Evolutionary conservation across 2,113 vertebrate species (phyloP).

Genomic region (Ondatra zibethicus): DNA sequence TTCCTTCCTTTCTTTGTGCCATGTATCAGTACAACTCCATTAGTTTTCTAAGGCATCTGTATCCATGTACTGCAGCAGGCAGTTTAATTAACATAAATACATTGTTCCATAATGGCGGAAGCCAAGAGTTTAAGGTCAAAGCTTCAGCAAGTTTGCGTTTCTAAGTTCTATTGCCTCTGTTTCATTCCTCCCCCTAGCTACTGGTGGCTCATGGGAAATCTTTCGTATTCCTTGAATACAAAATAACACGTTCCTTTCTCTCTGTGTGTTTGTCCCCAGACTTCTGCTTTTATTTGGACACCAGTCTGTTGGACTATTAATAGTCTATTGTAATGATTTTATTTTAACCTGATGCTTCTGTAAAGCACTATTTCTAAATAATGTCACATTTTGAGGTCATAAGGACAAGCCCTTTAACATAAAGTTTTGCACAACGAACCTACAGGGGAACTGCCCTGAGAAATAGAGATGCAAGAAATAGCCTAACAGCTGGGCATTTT

Average conservation of each 20-base stretch:
- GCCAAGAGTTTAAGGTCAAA: background rate
- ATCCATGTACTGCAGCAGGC: background rate
- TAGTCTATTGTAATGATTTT: background rate
- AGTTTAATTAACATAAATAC: background rate
- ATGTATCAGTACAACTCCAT: background rate
- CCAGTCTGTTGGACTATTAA: background rate
- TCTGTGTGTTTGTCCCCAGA: background rate
- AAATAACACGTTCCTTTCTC: background rate
- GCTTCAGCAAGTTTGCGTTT: background rate
- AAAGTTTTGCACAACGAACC: background rate
- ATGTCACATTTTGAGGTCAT: background rate
- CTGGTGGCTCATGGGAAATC: background rate
- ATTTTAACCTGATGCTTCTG: background rate
- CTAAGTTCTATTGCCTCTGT: background rate
- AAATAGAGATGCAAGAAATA: background rate
- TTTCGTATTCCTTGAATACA: background rate
- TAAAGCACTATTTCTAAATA: background rate
- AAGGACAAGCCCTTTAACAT: background rate
- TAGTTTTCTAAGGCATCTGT: slow-evolving; percentile 19
- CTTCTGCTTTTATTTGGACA: background rate
- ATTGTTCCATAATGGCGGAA: background rate
- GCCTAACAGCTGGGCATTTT: background rate
- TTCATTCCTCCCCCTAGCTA: background rate
- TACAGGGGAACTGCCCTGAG: background rate
- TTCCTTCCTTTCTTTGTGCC: background rate